These are phyloP conservation scores for Pangasius sanitwongsei DNA, from an alignment of 2,797 vertebrate species.

Conservation along the genomic window DNA sequence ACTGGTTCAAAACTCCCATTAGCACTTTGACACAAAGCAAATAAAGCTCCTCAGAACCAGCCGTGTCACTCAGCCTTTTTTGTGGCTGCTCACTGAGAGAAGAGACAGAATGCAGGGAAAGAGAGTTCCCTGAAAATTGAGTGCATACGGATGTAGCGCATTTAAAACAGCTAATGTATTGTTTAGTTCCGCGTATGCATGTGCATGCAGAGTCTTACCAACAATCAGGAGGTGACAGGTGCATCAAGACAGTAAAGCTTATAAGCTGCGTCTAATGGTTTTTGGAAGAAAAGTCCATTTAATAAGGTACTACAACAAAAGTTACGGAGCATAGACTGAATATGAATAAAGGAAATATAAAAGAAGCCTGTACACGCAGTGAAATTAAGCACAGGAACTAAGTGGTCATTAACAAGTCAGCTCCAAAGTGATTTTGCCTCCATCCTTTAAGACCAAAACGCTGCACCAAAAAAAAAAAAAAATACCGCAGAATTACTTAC, in stretches of 20 bases:
- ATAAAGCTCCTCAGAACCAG: slow-evolving; percentile 30
- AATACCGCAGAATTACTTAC: slow-evolving; percentile 43
- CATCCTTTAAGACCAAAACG: slow-evolving; percentile 31
- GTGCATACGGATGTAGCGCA: background rate
- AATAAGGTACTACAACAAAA: background rate
- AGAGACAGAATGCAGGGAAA: background rate
- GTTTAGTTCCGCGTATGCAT: background rate
- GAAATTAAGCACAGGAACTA: slow-evolving; percentile 40
- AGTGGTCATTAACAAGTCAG: slow-evolving; percentile 51
- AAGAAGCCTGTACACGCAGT: background rate
- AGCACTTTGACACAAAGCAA: slow-evolving; percentile 43
- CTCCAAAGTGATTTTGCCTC: slow-evolving; percentile 22
- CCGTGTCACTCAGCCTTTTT: slow-evolving; percentile 9
- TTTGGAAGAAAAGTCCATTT: background rate
- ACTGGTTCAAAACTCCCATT: slow-evolving; percentile 53
- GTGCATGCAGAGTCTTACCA: background rate
- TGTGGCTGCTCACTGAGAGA: background rate
- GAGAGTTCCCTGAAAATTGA: too few relatives aligned
- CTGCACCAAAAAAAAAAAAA: slow-evolving; percentile 17
- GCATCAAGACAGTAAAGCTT: background rate
- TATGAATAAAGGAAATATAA: slow-evolving; percentile 21
- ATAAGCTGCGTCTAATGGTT: background rate
- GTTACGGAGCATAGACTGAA: background rate
- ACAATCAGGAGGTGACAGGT: too few relatives aligned
- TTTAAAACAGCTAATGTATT: background rate